Conservation (phyloP, 2,113 vertebrate species). For the Parus major region DNA sequence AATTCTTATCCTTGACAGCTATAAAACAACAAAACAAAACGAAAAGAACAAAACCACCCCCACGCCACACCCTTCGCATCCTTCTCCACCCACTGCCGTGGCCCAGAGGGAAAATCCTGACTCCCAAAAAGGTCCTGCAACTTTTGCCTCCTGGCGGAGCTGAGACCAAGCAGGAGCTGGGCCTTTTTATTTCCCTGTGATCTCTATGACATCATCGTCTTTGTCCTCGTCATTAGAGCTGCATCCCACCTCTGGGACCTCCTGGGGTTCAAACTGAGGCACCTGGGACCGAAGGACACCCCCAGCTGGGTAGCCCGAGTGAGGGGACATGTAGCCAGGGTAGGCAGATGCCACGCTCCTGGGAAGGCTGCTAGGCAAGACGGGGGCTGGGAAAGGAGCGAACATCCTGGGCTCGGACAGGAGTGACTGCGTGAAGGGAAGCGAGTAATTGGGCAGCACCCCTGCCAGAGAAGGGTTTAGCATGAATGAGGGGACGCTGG, state of each 20-base stretch:
- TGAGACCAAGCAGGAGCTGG: constrained; percentile 25
- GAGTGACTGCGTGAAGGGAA: constrained; percentile 90
- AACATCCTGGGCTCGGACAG: constrained; percentile 88
- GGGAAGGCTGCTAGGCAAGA: constrained; percentile 82
- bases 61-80: constrained; percentile 45
- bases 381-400: constrained; percentile 79
- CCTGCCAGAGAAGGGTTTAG: constrained; percentile 90
- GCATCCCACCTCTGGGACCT: constrained; percentile 85
- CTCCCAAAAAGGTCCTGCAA: constrained; percentile 65
- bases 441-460: constrained; percentile 87
- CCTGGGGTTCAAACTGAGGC: constrained; percentile 83
- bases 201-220: constrained; percentile 96
- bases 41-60: constrained; percentile 21
- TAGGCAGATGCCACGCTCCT: constrained; percentile 81
- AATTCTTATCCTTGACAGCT: constrained; percentile 64
- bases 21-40: constrained; percentile 37
- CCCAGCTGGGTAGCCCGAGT: constrained; percentile 84
- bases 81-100: constrained; percentile 49
- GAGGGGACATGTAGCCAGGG: constrained; percentile 83
- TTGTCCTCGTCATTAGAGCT: constrained; percentile 96
- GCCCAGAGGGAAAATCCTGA: constrained; percentile 63
- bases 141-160: constrained; percentile 31
- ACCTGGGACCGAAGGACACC: constrained; percentile 88
- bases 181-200: constrained; percentile 88
- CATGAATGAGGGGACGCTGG: constrained; percentile 88